Base-by-base conservation (phyloP, 2,797 vertebrate species). In the Sebastes umbrosus region DNA sequence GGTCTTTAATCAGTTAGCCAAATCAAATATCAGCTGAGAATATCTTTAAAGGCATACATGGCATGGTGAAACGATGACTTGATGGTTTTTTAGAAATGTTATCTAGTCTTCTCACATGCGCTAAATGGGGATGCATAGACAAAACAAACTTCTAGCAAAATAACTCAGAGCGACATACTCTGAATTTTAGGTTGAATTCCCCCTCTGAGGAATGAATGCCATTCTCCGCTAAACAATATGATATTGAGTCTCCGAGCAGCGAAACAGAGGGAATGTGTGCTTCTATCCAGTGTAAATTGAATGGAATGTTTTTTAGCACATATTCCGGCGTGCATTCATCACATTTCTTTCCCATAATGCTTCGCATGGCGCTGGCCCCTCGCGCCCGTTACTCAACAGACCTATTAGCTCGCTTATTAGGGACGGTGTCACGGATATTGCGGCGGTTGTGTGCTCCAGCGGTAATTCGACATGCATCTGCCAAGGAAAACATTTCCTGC, bases 401-500 rank as follows among this genome's bases (percentile, higher is more conserved):
- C 82, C 59, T 78, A 92, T 94, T 90, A 91, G 86, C 82, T 82
- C 32, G 77, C 88, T 92, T 90, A 93, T 94, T 90, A 90, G 72
- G 76, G 84, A 93, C 85, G 74, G 86, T 89, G 87, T 94, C 89
- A 79, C 64, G 63, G 84, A 90, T 90, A 90, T 91, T 86, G 91
- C 83, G 80, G 86, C 20, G 60, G 72, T 93, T 92, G 89, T 90
- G 89, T 85, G 87, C 85, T 77, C 75, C 77, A 60, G 88, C 54
- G 69, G 90, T 92, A 88, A 95, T 94, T 94, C 69, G 85, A 93
- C 93, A 90, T 92, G 87, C 91, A 92, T 94, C 90, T 93, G 95
- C 94, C 92, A 94, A 93, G 90, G 86, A 92, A 95, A 95, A 95
- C 92, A 95, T 94, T 93, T 94, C 94, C 93, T 93, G 91, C 86